These are phyloP conservation scores for Stictonetta naevosa DNA, from an alignment of 2,113 vertebrate genomes.

Conservation along the genomic window DNA sequence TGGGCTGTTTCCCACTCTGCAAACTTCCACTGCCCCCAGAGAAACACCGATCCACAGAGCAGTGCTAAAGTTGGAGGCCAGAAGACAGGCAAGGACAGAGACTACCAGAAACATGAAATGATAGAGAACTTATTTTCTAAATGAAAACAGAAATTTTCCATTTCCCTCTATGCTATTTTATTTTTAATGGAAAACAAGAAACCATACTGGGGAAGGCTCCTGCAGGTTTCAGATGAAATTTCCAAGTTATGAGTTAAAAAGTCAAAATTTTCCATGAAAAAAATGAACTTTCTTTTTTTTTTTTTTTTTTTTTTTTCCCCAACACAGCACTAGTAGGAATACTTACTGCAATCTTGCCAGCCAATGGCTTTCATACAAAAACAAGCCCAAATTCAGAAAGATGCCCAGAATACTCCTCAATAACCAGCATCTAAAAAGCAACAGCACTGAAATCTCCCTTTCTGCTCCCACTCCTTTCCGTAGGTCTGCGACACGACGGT, in stretches of 20 bases:
- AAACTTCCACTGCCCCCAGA: not conserved
- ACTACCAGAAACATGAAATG: not conserved
- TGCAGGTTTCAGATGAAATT: not conserved
- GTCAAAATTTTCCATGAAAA: conserved; percentile 21
- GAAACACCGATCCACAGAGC: not conserved
- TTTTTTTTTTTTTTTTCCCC: not conserved
- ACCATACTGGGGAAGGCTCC: not conserved
- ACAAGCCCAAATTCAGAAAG: conserved; percentile 4
- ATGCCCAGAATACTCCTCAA: not conserved
- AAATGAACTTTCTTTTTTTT: not conserved
- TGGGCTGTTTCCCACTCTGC: not conserved
- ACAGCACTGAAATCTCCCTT: not conserved
- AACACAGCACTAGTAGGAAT: not conserved
- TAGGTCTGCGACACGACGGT: not conserved
- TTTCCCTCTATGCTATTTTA: not conserved
- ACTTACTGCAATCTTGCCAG: not conserved
- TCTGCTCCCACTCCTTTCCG: not conserved
- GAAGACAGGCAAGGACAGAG: not conserved
- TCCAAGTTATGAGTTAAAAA: conserved; percentile 45
- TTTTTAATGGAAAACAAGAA: conserved; percentile 26
- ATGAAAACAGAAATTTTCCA: conserved; percentile 17
- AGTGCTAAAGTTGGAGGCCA: not conserved
- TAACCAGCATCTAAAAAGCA: not conserved
- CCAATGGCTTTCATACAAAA: conserved; percentile 27
- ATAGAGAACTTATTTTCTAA: not conserved